These are phyloP conservation scores for Amphimallon solstitiale DNA, from an alignment of 2,888 invertebrate genomes.

Conservation along the genomic window DNA sequence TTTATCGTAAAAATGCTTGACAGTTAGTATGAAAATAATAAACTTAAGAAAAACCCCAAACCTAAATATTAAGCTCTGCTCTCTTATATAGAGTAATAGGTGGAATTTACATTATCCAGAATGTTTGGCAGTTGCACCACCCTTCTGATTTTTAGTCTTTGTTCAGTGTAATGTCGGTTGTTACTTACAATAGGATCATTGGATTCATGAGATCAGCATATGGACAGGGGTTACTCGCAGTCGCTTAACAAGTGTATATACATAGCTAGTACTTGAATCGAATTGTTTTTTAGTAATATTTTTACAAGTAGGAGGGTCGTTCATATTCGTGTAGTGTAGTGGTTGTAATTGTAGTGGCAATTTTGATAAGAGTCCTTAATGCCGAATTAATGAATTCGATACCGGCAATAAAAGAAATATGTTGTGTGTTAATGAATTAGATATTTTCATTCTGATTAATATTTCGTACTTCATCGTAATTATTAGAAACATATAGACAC, in stretches of 20 bases:
- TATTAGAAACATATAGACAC: too few relatives aligned
- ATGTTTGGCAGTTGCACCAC: background rate
- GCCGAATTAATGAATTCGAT: too few relatives aligned
- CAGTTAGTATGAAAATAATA: too few relatives aligned
- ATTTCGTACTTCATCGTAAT: too few relatives aligned
- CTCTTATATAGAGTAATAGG: too few relatives aligned
- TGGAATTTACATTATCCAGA: background rate
- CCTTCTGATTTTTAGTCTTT: constrained; percentile 35
- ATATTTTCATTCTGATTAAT: too few relatives aligned
- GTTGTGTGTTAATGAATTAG: too few relatives aligned
- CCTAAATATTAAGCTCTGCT: too few relatives aligned
- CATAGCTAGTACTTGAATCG: constrained; percentile 3
- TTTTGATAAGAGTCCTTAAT: background rate
- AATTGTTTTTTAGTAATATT: background rate
- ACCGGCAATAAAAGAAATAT: too few relatives aligned
- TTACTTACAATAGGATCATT: constrained; percentile 30
- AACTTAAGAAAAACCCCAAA: too few relatives aligned
- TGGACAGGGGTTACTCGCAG: constrained; percentile 21
- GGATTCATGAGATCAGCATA: constrained; percentile 29
- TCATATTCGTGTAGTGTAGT: too few relatives aligned
- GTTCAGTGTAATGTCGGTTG: constrained; percentile 42
- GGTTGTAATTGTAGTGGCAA: background rate
- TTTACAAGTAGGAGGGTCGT: background rate
- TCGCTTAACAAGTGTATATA: constrained; percentile 17
- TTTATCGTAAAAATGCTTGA: too few relatives aligned